Evolutionary conservation across 2,797 vertebrate genomes (phyloP).

Genomic region (Betta splendens): DNA sequence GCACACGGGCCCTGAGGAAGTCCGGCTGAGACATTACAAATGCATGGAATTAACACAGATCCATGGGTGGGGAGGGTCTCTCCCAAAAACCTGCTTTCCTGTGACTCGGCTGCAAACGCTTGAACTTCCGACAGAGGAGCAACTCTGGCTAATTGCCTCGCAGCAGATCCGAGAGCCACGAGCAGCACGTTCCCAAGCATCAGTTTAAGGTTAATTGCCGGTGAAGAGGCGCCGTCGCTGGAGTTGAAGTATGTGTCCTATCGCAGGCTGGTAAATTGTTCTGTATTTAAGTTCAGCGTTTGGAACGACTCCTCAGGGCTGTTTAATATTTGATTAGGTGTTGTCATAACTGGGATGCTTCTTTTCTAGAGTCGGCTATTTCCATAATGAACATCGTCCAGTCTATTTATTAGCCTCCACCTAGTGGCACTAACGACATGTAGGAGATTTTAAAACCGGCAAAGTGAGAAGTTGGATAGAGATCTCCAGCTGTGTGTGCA

Average conservation of each 20-base stretch:
- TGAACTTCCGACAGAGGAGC: no score
- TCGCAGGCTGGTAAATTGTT: background rate
- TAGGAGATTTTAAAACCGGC: no score
- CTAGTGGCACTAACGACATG: slow-evolving; percentile 8
- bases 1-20: background rate
- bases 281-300: background rate
- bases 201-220: slow-evolving; percentile 14
- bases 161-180: slow-evolving; percentile 5
- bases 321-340: background rate
- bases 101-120: background rate
- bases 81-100: background rate
- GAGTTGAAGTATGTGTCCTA: background rate
- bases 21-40: background rate
- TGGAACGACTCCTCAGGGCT: background rate
- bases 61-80: no score
- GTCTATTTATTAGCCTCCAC: slow-evolving; percentile 23
- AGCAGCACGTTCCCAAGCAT: slow-evolving; percentile 2
- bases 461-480: no score
- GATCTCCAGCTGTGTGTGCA: background rate
- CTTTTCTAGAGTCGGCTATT: slow-evolving; percentile 3
- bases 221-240: slow-evolving; percentile 1
- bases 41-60: background rate
- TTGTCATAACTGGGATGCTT: background rate
- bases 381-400: background rate
- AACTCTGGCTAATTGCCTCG: slow-evolving; percentile 21